Evolutionary conservation across 2,113 vertebrate species (phyloP).

Genomic region (Sander vitreus): DNA sequence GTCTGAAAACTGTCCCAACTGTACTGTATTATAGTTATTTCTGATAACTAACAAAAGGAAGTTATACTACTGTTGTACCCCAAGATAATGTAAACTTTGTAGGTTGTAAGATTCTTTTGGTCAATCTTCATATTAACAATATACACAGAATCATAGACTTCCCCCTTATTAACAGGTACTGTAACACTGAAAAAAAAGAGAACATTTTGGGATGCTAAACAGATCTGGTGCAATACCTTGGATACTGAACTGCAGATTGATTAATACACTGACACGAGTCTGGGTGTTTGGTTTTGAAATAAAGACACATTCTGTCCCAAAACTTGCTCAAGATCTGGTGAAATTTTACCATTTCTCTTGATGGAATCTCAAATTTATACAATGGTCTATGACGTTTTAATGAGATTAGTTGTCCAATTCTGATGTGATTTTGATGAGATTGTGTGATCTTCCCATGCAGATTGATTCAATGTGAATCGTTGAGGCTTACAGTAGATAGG

Average conservation of each 20-base stretch:
- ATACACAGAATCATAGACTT: not conserved
- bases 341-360: not conserved
- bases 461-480: not conserved
- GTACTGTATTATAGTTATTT: not conserved
- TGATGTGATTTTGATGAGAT: not conserved
- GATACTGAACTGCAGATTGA: not conserved
- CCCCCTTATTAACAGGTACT: not conserved
- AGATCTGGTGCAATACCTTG: not conserved
- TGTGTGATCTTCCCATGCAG: no score
- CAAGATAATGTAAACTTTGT: not conserved
- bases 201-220: not conserved
- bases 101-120: not conserved
- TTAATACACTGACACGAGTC: not conserved
- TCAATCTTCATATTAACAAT: not conserved
- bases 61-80: not conserved
- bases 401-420: not conserved
- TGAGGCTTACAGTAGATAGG: not conserved
- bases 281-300: not conserved
- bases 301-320: not conserved
- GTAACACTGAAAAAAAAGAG: not conserved
- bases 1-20: constrained; percentile 21
- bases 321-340: not conserved
- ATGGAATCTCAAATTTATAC: not conserved
- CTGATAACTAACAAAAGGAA: constrained; percentile 6
- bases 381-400: not conserved